Percentiles rank a stretch among this genome's conserved stretches.
Evolutionary conservation across 2,113 vertebrate genomes (phyloP).

Genomic region (Agelaius phoeniceus): DNA sequence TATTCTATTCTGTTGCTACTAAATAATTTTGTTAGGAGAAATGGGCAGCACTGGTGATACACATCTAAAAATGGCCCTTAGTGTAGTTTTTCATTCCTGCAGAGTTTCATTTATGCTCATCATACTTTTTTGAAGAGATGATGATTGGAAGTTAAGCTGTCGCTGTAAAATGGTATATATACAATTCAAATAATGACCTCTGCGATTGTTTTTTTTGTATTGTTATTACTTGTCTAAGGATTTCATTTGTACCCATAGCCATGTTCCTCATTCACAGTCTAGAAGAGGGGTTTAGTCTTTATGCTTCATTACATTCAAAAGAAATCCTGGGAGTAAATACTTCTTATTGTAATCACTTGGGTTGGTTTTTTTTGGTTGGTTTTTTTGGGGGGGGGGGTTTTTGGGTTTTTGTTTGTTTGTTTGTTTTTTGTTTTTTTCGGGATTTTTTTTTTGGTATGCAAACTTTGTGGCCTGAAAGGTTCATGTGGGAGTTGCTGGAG

Average conservation of each 20-base stretch:
- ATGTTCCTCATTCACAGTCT: not conserved
- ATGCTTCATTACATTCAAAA: not conserved
- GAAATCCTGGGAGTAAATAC: not conserved
- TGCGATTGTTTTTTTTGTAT: not conserved
- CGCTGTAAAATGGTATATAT: not conserved
- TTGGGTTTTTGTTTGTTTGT: too few species aligned
- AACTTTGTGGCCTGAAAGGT: not conserved
- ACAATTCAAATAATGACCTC: not conserved
- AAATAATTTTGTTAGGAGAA: not conserved
- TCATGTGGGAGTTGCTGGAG: not conserved
- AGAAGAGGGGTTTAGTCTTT: not conserved
- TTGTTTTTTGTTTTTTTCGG: not conserved
- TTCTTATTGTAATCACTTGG: not conserved
- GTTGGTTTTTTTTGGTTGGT: too few species aligned
- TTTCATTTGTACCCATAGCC: not conserved
- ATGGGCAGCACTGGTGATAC: not conserved
- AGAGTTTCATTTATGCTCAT: not conserved
- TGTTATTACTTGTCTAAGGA: not conserved
- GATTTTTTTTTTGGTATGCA: not conserved
- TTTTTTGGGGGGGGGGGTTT: fast-evolving
- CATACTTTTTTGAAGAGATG: not conserved
- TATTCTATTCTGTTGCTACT: not conserved
- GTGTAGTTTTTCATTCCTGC: not conserved
- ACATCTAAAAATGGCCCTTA: not conserved
- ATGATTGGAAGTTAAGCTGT: not conserved